phyloP scores from a whole-genome alignment of 2,888 invertebrate genomes.

The Aphodius sticticus region DNA sequence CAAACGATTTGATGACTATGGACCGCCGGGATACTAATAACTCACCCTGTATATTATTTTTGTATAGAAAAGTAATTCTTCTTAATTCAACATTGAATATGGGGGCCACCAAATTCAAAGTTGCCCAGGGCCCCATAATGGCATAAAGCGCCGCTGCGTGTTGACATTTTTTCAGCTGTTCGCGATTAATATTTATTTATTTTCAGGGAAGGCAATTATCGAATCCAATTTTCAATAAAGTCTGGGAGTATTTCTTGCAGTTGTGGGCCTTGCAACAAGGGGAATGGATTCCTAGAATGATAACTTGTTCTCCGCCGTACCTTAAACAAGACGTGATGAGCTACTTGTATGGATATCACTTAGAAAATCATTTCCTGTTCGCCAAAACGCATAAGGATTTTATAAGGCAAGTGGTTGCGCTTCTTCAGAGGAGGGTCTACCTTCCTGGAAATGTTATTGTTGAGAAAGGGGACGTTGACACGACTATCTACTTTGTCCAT shows the following conservation, averaged over 20 bases:
- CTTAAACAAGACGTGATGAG: conserved; percentile 60
- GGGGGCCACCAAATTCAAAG: too few relatives aligned
- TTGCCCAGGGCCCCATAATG: too few relatives aligned
- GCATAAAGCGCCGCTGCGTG: too few relatives aligned
- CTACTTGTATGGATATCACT: conserved; percentile 62
- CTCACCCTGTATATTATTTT: too few relatives aligned
- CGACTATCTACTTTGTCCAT: conserved; percentile 65
- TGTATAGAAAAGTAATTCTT: too few relatives aligned
- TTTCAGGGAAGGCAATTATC: conserved; percentile 43
- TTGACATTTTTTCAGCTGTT: too few relatives aligned
- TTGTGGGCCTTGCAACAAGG: conserved; percentile 65
- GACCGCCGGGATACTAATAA: too few relatives aligned
- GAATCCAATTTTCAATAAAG: conserved; percentile 58
- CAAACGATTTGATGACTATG: too few relatives aligned
- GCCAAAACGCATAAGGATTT: conserved; percentile 62
- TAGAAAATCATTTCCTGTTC: conserved; percentile 62
- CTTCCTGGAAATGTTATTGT: conserved; percentile 65
- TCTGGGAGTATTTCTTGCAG: conserved; percentile 64
- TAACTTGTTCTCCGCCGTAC: conserved; percentile 41
- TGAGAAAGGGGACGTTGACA: conserved; percentile 63
- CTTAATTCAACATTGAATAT: too few relatives aligned
- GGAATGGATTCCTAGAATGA: conserved; percentile 58
- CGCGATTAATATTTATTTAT: background rate
- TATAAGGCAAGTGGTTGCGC: conserved; percentile 61
- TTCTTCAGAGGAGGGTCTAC: conserved; percentile 62